These are phyloP conservation scores for Osedax frankpressi DNA, from an alignment of 2,888 invertebrate genomes.

Conservation along the genomic window DNA sequence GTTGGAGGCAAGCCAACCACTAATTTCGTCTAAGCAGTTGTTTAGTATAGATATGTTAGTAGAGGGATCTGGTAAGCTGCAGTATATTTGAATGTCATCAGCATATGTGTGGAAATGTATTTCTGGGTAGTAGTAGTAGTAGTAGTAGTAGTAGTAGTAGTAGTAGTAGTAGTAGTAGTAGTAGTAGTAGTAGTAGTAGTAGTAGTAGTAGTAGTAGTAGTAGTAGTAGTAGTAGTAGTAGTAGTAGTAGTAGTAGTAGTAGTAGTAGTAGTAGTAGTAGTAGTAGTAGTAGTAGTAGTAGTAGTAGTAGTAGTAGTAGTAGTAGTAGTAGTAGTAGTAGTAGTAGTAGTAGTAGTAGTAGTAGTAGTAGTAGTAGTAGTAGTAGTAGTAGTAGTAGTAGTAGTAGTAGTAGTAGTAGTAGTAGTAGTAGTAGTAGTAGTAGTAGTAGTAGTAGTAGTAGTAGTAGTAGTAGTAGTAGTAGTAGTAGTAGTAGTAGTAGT, in stretches of 20 bases:
- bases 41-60: too few species aligned
- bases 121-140: slow-evolving; percentile 17
- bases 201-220: slow-evolving; percentile 21
- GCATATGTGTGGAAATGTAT: too few species aligned
- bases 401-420: slow-evolving; percentile 25
- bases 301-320: slow-evolving; percentile 18
- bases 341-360: slow-evolving; percentile 20
- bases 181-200: slow-evolving; percentile 25
- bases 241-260: slow-evolving; percentile 25
- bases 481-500: slow-evolving; percentile 19
- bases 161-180: slow-evolving; percentile 25
- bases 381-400: slow-evolving; percentile 25
- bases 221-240: slow-evolving; percentile 25
- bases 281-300: slow-evolving; percentile 21
- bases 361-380: slow-evolving; percentile 22
- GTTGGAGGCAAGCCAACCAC: too few species aligned
- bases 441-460: slow-evolving; percentile 18
- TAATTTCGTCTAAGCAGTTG: too few species aligned
- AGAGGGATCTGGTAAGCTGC: too few species aligned
- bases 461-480: slow-evolving; percentile 18
- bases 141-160: slow-evolving; percentile 25
- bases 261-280: slow-evolving; percentile 23
- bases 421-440: slow-evolving; percentile 23
- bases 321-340: slow-evolving; percentile 18
- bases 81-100: too few species aligned